Conservation (phyloP, 2,113 vertebrate genomes). For the Oplegnathus fasciatus region DNA sequence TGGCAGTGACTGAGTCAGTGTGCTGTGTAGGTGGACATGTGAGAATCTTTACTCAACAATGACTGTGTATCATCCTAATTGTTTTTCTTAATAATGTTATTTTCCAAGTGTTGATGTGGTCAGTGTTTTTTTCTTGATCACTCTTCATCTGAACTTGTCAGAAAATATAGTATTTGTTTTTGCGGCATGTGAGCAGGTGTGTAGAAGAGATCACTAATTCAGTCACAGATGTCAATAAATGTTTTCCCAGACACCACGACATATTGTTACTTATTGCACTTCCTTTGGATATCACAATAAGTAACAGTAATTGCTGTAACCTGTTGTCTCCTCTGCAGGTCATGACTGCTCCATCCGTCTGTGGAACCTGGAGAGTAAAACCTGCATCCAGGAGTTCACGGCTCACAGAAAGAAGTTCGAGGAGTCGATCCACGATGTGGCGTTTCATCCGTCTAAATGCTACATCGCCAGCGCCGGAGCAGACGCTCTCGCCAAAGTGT, state of each 20-base stretch:
- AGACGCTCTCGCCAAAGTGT: constrained; percentile 99
- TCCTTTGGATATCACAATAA: neutral
- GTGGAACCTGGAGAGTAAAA: constrained; percentile 99
- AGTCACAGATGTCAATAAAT: neutral
- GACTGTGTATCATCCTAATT: neutral
- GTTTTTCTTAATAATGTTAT: neutral
- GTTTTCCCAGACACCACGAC: neutral
- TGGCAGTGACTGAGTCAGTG: neutral
- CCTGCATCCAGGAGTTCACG: constrained; percentile 99
- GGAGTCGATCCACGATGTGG: constrained; percentile 98
- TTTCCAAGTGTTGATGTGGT: neutral
- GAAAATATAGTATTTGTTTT: neutral
- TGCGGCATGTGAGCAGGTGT: neutral
- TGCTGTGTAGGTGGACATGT: neutral
- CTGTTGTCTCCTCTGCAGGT: constrained; percentile 82
- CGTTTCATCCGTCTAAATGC: constrained; percentile 98
- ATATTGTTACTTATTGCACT: neutral
- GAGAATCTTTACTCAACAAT: neutral
- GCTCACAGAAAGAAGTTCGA: constrained; percentile 99
- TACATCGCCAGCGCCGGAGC: constrained; percentile 98
- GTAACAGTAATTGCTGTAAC: neutral
- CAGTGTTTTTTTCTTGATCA: too few relatives aligned
- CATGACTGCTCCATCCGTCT: constrained; percentile 99
- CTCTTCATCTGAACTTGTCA: too few relatives aligned
- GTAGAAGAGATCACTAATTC: neutral